phyloP scores from a whole-genome alignment of 1,140 invertebrate genomes.

The Parapsyche elsis region DNA sequence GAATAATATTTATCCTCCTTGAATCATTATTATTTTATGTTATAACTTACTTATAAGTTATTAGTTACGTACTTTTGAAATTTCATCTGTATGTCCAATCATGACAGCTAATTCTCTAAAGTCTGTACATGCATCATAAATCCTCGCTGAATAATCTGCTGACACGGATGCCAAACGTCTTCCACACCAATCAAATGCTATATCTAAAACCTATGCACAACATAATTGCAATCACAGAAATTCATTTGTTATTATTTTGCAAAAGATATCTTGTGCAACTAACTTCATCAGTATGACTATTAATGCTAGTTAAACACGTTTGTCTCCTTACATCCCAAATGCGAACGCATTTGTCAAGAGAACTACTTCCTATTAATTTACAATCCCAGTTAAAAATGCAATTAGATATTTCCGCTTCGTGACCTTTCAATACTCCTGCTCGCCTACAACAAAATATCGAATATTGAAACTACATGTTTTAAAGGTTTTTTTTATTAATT shows the following conservation, averaged over 20 bases:
- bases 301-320: constrained; percentile 71
- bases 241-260: neutral
- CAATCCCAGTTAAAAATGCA: constrained; percentile 81
- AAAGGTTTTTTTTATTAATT: too few species aligned
- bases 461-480: too few species aligned
- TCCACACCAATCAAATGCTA: constrained; percentile 78
- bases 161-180: constrained; percentile 77
- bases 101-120: constrained; percentile 73
- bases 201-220: constrained; percentile 72
- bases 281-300: constrained; percentile 78
- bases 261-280: neutral
- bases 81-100: constrained; percentile 79
- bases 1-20: too few species aligned
- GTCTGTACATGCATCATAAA: constrained; percentile 73
- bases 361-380: constrained; percentile 76
- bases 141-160: constrained; percentile 76
- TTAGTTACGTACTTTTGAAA: constrained; percentile 77
- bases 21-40: too few species aligned
- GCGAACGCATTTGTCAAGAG: constrained; percentile 80
- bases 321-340: constrained; percentile 77
- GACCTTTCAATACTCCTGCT: constrained; percentile 73
- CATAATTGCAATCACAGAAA: neutral
- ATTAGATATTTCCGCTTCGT: constrained; percentile 79
- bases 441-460: constrained; percentile 66
- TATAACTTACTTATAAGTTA: too few species aligned